These are phyloP conservation scores for Trichopoda pennipes DNA, from an alignment of 2,888 invertebrate species.

Conservation along the genomic window DNA sequence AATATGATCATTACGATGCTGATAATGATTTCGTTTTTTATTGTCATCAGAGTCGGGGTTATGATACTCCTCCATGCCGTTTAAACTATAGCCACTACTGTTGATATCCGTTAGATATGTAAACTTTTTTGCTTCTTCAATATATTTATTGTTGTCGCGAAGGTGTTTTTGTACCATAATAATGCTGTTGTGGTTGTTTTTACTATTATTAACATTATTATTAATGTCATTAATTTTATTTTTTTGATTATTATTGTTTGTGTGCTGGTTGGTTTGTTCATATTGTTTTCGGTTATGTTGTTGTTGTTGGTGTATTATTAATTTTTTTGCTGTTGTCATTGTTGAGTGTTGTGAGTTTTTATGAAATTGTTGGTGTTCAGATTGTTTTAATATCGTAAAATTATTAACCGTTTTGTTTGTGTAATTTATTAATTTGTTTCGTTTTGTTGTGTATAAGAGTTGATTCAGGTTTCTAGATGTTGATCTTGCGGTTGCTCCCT, in stretches of 20 bases:
- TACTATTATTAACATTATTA: conserved; percentile 67
- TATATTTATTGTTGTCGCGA: conserved; percentile 65
- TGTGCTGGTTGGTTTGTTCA: conserved; percentile 45
- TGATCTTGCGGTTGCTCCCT: conserved; percentile 21
- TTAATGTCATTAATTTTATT: conserved; percentile 62
- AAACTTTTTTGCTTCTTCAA: conserved; percentile 59
- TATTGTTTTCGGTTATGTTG: conserved; percentile 39
- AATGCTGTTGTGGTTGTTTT: conserved; percentile 68
- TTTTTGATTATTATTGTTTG: conserved; percentile 68
- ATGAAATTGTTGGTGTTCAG: conserved; percentile 51
- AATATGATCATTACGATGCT: background rate
- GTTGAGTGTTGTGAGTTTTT: conserved; percentile 54
- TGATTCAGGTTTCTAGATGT: conserved; percentile 52
- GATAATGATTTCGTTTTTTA: conserved; percentile 38
- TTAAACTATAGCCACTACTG: conserved; percentile 52
- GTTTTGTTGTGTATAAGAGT: conserved; percentile 57
- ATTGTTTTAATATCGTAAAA: conserved; percentile 49
- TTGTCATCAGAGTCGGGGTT: conserved; percentile 41
- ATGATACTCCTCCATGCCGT: conserved; percentile 43
- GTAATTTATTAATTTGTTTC: conserved; percentile 41
- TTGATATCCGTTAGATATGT: conserved; percentile 67
- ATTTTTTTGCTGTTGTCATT: conserved; percentile 21
- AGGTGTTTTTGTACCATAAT: conserved; percentile 55
- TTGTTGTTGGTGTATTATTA: conserved; percentile 36
- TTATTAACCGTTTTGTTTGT: conserved; percentile 51